Conservation (phyloP, 2,797 vertebrate species). For the Crax fasciolata region DNA sequence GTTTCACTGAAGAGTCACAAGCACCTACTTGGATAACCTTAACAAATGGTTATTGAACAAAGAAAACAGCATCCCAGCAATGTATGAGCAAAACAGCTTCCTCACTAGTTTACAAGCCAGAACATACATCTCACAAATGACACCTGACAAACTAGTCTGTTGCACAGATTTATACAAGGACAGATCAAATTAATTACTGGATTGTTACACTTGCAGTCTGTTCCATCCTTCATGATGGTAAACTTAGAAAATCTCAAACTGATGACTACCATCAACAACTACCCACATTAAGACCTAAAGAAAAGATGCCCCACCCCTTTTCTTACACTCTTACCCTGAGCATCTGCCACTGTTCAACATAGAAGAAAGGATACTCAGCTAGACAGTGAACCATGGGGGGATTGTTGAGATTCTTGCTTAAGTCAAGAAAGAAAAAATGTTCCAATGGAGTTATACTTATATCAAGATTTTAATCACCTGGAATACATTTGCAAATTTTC, state of each 20-base stretch:
- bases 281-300: background rate
- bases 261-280: background rate
- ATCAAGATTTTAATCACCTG: background rate
- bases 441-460: background rate
- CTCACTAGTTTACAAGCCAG: slow-evolving; percentile 41
- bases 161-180: slow-evolving; percentile 9
- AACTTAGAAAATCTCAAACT: background rate
- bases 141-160: background rate
- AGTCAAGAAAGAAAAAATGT: background rate
- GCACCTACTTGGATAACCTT: slow-evolving; percentile 50
- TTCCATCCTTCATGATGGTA: background rate
- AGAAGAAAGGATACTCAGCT: background rate
- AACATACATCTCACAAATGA: background rate
- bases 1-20: slow-evolving; percentile 61
- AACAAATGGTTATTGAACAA: slow-evolving; percentile 21
- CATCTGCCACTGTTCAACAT: background rate
- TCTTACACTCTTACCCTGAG: background rate
- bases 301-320: background rate
- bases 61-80: slow-evolving; percentile 34
- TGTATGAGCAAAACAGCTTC: background rate
- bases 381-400: background rate
- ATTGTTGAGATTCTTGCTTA: background rate
- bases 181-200: background rate
- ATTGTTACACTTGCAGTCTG: background rate
- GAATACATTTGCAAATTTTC: background rate